Base-by-base conservation (phyloP, 2,888 invertebrate species). In the Pristionchus mayeri region DNA sequence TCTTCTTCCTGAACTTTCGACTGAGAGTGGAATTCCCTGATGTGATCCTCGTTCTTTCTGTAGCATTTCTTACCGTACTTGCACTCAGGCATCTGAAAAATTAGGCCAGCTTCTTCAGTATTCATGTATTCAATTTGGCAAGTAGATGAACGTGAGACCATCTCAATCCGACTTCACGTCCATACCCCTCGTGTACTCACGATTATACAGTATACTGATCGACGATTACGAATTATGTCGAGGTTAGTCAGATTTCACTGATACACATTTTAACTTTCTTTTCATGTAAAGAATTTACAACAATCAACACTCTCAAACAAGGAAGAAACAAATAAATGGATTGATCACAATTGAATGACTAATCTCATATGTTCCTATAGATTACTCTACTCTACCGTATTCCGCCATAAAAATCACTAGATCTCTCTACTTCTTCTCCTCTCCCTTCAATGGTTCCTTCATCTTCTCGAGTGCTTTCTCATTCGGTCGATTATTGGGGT, bases 21-120 rank as follows among this genome's bases (percentile, higher is more conserved):
- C 34, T 67, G 50, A 44, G 75, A 52, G 24, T 86, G 86, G 24
- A 95, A 97, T 91, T 95, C 95, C 85, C 94, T 94, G 85, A 94
- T 94, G 94, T 97, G 97, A 0, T 94, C 94, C 0, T 95, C 94
- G 94, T 96, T 97, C 92, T 95, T 96, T 92, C 96, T 96, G 93
- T 96, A 97, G 93, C 97, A 97, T 89, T 95, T 95, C 7, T 92
- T 93, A 82, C 96, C 96, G 93, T 96, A 97, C 93, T 95, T 95
- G 93, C 97, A 97, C 75, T 95, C 78, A 6, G 87, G 86, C 76
- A 80, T 80, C 80, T 80, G 37, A 48, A 80, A 54, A 1, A 54
- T 18, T 54, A 54, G 2, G n/a, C 18, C n/a, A n/a, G n/a, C n/a
- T n/a, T n/a, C n/a, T 18, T 3, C 7, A 54, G 21, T 54, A 6